Conservation (phyloP, 2,888 invertebrate species). For the Andrena dorsata region DNA sequence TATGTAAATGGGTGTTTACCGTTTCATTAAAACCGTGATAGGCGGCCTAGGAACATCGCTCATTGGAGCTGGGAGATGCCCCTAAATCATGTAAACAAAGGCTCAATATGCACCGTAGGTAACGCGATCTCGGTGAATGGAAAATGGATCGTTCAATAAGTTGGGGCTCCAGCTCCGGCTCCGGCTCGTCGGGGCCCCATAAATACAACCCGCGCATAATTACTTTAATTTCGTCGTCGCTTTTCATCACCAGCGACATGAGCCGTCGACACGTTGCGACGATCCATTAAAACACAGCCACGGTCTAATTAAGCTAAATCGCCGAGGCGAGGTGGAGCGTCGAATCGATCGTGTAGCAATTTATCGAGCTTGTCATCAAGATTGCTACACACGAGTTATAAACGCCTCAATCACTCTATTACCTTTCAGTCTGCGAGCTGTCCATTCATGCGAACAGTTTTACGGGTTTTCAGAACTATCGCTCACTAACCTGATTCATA, state of each 20-base stretch:
- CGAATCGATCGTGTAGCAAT: conserved; percentile 2
- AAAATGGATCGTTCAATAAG: conserved; percentile 40
- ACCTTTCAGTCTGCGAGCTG: background rate
- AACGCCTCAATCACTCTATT: background rate
- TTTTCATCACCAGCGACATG: background rate
- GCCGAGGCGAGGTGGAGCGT: background rate
- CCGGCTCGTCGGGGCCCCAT: background rate
- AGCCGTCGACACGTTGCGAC: background rate
- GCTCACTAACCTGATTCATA: no score
- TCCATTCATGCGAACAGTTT: background rate
- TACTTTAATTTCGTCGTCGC: conserved; percentile 28
- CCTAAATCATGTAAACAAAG: conserved; percentile 43
- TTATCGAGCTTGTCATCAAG: background rate
- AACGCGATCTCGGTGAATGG: conserved; percentile 47
- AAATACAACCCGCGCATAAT: conserved; percentile 29
- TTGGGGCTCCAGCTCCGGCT: conserved; percentile 5
- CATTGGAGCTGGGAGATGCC: conserved; percentile 23
- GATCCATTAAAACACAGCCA: background rate
- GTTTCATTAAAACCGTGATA: conserved; percentile 31
- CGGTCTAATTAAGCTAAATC: conserved; percentile 10
- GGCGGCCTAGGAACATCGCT: conserved; percentile 9
- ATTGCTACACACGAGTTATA: background rate
- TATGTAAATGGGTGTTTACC: conserved; percentile 33
- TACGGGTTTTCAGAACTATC: no score
- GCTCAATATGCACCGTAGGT: conserved; percentile 27